Evolutionary conservation across 2,113 vertebrate species (phyloP).

Genomic region (Struthidea cinerea): DNA sequence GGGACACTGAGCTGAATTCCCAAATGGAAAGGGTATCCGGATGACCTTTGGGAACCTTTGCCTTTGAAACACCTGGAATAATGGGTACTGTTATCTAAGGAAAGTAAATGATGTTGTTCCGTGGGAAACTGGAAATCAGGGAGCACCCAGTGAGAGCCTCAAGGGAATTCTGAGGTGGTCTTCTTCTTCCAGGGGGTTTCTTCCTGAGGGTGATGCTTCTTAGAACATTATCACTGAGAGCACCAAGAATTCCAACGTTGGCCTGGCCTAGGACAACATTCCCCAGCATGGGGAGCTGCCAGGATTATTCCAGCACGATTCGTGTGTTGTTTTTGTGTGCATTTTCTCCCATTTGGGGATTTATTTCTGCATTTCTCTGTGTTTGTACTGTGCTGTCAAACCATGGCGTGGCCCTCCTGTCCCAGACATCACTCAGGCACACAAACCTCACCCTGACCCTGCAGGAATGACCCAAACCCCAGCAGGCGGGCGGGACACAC

Average conservation of each 20-base stretch:
- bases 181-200: fast-evolving
- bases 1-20: not conserved
- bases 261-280: not conserved
- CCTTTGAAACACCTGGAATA: not conserved
- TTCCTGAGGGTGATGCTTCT: not conserved
- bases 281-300: not conserved
- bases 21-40: not conserved
- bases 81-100: not conserved
- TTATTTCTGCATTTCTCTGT: not conserved
- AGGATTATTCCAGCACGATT: not conserved
- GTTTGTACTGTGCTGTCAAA: not conserved
- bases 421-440: not conserved
- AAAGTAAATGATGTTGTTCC: fast-evolving
- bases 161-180: not conserved
- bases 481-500: not conserved
- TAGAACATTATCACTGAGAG: not conserved
- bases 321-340: not conserved
- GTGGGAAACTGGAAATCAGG: not conserved
- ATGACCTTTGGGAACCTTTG: not conserved
- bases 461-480: not conserved
- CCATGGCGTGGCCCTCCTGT: fast-evolving
- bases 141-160: not conserved
- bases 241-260: not conserved
- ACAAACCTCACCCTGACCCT: not conserved
- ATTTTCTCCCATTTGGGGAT: not conserved